Evolutionary conservation across 2,888 invertebrate species (phyloP).

Genomic region (Dryomyza anilis): DNA sequence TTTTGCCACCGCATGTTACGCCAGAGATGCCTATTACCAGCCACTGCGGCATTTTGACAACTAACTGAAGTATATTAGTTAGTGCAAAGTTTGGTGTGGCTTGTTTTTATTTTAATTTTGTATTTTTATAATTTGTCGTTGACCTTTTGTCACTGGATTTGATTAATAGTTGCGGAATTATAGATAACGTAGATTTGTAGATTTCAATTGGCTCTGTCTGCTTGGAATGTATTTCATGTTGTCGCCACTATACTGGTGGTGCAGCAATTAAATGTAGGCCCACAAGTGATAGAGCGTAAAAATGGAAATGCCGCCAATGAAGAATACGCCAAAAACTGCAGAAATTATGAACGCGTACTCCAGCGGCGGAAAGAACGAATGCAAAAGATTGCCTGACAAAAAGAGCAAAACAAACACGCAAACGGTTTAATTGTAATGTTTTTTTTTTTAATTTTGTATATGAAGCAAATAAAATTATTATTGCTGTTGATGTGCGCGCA

Average conservation of each 20-base stretch:
- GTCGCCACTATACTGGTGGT: background rate
- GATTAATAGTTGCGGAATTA: background rate
- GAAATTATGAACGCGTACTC: constrained; percentile 68
- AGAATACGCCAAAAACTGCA: constrained; percentile 67
- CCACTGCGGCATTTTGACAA: constrained; percentile 62
- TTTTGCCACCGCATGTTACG: constrained; percentile 85
- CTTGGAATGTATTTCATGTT: background rate
- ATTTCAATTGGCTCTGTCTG: background rate
- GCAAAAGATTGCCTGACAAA: constrained; percentile 64
- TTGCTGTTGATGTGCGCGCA: background rate
- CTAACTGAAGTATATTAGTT: too few species aligned
- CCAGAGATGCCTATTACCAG: constrained; percentile 76
- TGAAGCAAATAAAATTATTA: background rate
- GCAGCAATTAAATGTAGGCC: constrained; percentile 40
- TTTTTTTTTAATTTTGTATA: background rate
- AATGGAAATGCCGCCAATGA: constrained; percentile 69
- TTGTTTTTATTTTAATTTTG: background rate
- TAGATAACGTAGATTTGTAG: background rate
- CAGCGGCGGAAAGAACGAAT: constrained; percentile 64
- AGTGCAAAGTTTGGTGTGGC: too few species aligned
- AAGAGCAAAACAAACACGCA: background rate
- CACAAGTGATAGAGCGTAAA: constrained; percentile 68
- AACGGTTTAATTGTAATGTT: background rate
- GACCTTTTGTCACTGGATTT: background rate
- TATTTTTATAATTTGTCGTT: background rate